Evolutionary conservation across 2,888 invertebrate species (phyloP).

Genomic region (Eupithecia subumbrata): DNA sequence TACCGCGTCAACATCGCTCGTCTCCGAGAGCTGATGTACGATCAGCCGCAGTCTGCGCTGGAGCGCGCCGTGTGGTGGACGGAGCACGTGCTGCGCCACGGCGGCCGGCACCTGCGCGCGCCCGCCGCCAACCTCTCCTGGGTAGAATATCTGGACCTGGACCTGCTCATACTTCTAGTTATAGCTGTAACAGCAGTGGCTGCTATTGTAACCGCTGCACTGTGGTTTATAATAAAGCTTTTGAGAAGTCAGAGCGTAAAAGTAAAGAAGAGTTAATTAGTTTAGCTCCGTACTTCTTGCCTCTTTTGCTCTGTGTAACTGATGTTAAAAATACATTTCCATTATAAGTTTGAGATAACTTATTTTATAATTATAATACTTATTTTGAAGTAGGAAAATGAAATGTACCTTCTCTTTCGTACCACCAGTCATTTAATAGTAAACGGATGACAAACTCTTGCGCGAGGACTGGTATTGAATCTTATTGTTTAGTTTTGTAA

Average conservation of each 20-base stretch:
- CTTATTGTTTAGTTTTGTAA: no score
- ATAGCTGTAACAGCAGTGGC: no score
- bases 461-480: no score
- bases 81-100: slow-evolving; percentile 72
- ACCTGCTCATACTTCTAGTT: slow-evolving; percentile 3
- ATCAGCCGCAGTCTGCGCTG: slow-evolving; percentile 65
- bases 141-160: slow-evolving; percentile 47
- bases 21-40: slow-evolving; percentile 56
- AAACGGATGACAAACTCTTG: no score
- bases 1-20: slow-evolving; percentile 48
- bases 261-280: neutral
- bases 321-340: no score
- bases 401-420: no score
- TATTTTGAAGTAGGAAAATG: no score
- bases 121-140: slow-evolving; percentile 58
- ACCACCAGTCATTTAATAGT: no score
- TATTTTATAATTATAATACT: no score
- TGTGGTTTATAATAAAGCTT: neutral
- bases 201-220: neutral
- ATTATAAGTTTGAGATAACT: no score
- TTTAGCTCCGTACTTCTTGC: neutral
- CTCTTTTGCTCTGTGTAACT: no score
- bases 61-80: slow-evolving; percentile 77
- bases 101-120: slow-evolving; percentile 70
- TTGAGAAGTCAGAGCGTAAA: neutral